Evolutionary conservation across 2,113 vertebrate species (phyloP), one percentile per base, ranked within the genome.

Genomic region (Dipodomys merriami): DNA sequence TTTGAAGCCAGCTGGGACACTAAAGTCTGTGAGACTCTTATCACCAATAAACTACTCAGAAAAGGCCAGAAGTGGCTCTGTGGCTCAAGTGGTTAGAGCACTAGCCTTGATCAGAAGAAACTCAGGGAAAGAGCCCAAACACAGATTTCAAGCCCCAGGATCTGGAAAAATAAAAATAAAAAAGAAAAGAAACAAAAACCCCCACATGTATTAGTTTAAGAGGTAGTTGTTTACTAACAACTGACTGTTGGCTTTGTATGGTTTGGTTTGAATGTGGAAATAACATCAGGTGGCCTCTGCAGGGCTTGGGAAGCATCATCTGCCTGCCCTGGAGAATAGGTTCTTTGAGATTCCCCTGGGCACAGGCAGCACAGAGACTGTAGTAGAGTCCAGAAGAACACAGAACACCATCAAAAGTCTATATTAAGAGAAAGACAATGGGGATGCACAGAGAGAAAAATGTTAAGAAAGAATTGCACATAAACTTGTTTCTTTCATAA

Each of bases 221-320:
- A 57, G 10, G 13, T 4, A 29, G 0, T 33, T 69, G 5, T 30
- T 46, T 89, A 44, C 30, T 39, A 11, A 22, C 35, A 33, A 20
- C n/a, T 64, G 16, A 8, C 81, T 35, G 2, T 72, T 49, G 19
- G 30, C n/a, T 71, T 79, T 6, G 29, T 62, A 35, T 22, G 25
- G 19, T 69, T 80, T 91, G 10, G 49, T 49, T 57, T 79, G 12
- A 46, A 67, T 5, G 2, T 35, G 64, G 2, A 49, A 30, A 3
- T 46, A 3, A 19, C 60, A 33, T 12, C 0, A 0, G 19, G 18
- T 33, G 22, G 39, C 4, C 2, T 35, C 0, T 22, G 0, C 9
- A 23, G 6, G 20, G 11, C 25, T 33, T 53, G 44, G n/a, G 5
- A 16, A 19, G 2, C 60, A n/a, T 44, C 4, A 0, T 5, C 12